phyloP scores from a whole-genome alignment of 2,797 vertebrate genomes.

The Pipistrellus kuhlii region DNA sequence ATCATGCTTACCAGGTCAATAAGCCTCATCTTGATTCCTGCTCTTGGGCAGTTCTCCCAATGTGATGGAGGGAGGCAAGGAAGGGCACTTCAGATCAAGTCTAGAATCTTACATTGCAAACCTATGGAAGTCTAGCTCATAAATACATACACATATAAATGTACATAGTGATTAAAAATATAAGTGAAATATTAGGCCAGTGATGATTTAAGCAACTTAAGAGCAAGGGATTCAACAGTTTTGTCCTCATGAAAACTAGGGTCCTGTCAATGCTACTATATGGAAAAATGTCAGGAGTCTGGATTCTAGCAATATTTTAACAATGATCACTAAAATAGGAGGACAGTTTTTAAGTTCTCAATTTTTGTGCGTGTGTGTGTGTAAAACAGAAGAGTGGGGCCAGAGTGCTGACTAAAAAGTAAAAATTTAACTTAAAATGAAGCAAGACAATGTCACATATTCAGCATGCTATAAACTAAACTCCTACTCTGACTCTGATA shows the following conservation, averaged over 20 bases:
- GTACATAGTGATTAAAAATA: background rate
- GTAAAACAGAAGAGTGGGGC: background rate
- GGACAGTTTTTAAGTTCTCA: background rate
- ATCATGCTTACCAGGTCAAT: background rate
- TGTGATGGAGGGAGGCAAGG: too few relatives aligned
- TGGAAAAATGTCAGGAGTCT: background rate
- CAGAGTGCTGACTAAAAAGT: slow-evolving; percentile 52
- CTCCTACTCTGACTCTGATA: slow-evolving; percentile 79
- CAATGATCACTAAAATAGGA: background rate
- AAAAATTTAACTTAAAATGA: slow-evolving; percentile 35
- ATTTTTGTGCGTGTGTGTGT: background rate
- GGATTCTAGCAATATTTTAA: background rate
- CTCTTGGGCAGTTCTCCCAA: background rate
- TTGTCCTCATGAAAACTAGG: background rate
- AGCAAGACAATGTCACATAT: background rate
- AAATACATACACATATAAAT: background rate
- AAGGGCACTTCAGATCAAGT: background rate
- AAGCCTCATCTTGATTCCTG: background rate
- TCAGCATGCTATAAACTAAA: slow-evolving; percentile 48
- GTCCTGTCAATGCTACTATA: background rate
- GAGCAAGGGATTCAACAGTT: background rate
- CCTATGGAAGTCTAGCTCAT: background rate
- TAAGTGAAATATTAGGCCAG: background rate
- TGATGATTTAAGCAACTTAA: background rate
- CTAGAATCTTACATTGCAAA: background rate